phyloP scores from a whole-genome alignment of 2,888 invertebrate species.

The Stegophylla sp. region DNA sequence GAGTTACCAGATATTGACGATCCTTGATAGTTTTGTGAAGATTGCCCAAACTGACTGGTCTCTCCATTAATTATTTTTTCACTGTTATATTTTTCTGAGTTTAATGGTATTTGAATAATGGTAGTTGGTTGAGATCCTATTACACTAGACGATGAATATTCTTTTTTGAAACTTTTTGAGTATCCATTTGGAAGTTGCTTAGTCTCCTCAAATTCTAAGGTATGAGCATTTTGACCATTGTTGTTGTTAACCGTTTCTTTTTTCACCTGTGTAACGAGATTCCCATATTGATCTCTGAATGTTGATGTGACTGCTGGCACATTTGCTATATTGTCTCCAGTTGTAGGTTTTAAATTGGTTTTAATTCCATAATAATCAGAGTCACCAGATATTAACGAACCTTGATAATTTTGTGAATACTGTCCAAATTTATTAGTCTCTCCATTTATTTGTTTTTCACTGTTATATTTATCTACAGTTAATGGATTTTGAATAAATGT shows the following conservation, averaged over 20 bases:
- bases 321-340: background rate
- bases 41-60: slow-evolving; percentile 3
- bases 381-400: no score
- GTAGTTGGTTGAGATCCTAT: background rate
- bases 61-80: background rate
- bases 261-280: slow-evolving; percentile 5
- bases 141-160: slow-evolving; percentile 11
- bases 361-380: background rate
- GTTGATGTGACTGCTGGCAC: background rate
- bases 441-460: no score
- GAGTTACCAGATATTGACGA: background rate
- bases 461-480: no score
- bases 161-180: slow-evolving; percentile 15
- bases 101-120: background rate
- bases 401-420: no score
- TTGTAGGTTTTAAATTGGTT: background rate
- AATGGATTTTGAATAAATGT: no score
- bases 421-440: no score
- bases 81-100: slow-evolving; percentile 6
- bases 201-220: background rate
- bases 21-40: slow-evolving; percentile 6
- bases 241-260: slow-evolving; percentile 4
- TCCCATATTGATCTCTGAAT: background rate
- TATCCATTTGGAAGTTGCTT: slow-evolving; percentile 14
- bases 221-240: slow-evolving; percentile 14